Evolutionary conservation across 2,797 vertebrate species (phyloP), one percentile per base, ranked within the genome.

Genomic region (Onychomys torridus): DNA sequence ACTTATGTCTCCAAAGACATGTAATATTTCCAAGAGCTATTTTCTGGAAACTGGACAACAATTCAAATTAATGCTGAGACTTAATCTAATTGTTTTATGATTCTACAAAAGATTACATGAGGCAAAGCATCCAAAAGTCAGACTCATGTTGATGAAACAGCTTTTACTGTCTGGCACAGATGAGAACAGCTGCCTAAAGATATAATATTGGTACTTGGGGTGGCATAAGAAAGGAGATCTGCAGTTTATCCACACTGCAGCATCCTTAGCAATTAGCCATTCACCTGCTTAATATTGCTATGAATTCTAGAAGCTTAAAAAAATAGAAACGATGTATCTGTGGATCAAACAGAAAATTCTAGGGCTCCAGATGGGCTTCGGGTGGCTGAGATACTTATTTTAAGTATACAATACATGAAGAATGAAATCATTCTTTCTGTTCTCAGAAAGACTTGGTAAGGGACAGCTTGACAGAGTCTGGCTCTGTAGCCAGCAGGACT

Each of bases 21-120:
- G 94, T 0, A 0, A 93, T 97, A 91, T 90, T 95, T 59, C 92
- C 93, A 97, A 84, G 77, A 55, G 89, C 96, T 92, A 91, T 83
- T 97, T 97, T 98, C 96, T 94, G 98, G 97, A 98, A 98, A 97
- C 43, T 89, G 96, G 95, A 97, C 97, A 93, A 98, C 97, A 91
- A 97, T 93, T 98, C 55, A 88, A 96, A 97, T 96, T 98, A 98
- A 98, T 97, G 95, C 27, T 95, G 95, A 98, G 65, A 59, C 84
- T 95, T 91, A 97, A 98, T 98, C 97, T 97, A 89, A 98, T 98
- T 97, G 61, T 94, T 95, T 87, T 95, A 79, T 73, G 21, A 94
- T 95, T 40, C 79, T 63, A 94, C 49, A 81, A 96, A 27, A 52
- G 91, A 96, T 63, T 90, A 90, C 71, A 37, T 79, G 16, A 2